Evolutionary conservation across 2,113 vertebrate species (phyloP), one percentile per base, ranked within the genome.

Genomic region (Odocoileus virginianus): DNA sequence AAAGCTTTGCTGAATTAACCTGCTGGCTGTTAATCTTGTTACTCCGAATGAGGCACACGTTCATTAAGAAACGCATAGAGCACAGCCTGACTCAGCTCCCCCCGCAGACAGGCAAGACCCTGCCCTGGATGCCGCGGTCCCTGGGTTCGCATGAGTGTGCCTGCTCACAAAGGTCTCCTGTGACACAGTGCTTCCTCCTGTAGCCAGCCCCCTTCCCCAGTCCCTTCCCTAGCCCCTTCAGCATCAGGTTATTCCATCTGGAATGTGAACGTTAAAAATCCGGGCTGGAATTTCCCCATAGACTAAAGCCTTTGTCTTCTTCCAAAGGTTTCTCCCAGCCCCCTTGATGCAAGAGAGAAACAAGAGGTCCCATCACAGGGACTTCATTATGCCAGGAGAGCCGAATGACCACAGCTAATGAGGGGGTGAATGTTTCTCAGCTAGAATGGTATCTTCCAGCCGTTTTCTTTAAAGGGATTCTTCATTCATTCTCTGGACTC

Each of bases 41-140:
- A 2, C 54, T 23, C 40, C 33, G 43, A 78, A 61, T 0, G 1
- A 47, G 43, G 3, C n/a, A 11, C 25, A 11, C 54, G n/a, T 60
- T 13, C 5, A 1, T 5, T 12, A 7, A 52, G 47, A 64, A 83
- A 60, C 4, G 4, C 13, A 4, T 3, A 0, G 9, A 6, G 79
- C 3, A 2, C 43, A 47, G 15, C 71, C 23, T 0, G 2, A 21
- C 5, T 52, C n/a, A 40, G 12, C 36, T 25, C 19, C 43, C 13
- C 47, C 3, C 28, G 23, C 55, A n/a, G 14, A 78, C 9, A 2
- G 4, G 6, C 40, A 19, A 33, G 13, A 23, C 25, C 6, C 55
- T 1, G 7, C 15, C 71, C 30, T 1, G n/a, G 1, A 2, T 13
- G 14, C 25, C 6, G 28, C 0, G 0, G 23, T 30, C 40, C 85